These are phyloP conservation scores for Callionymus lyra DNA, from an alignment of 2,113 vertebrate genomes.

Conservation along the genomic window DNA sequence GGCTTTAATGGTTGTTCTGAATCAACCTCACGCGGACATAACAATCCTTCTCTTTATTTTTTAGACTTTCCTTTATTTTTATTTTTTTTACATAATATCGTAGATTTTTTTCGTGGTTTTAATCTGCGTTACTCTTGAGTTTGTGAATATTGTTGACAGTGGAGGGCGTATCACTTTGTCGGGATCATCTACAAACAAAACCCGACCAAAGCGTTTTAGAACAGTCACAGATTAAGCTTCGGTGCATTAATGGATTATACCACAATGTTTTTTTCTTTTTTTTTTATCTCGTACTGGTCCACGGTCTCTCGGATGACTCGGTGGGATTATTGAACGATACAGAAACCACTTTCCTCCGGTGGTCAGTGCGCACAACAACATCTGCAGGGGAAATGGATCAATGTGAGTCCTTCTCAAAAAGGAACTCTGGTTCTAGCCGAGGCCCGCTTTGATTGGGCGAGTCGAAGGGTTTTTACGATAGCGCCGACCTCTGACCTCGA, in stretches of 20 bases:
- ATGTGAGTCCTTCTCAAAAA: no score
- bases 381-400: no score
- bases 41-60: slow-evolving; percentile 10
- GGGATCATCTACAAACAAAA: slow-evolving; percentile 29
- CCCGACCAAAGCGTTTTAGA: slow-evolving; percentile 45
- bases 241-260: slow-evolving; percentile 66
- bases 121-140: slow-evolving; percentile 16
- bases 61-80: slow-evolving; percentile 5
- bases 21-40: slow-evolving; percentile 3
- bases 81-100: neutral
- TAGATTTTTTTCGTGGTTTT: neutral
- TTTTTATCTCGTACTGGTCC: slow-evolving; percentile 35
- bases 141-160: slow-evolving; percentile 16
- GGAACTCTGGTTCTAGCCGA: no score
- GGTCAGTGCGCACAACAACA: no score
- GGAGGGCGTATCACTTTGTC: slow-evolving; percentile 11
- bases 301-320: slow-evolving; percentile 27
- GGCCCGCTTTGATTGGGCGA: no score
- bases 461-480: no score
- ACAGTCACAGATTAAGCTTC: slow-evolving; percentile 57
- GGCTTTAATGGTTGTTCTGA: slow-evolving; percentile 49
- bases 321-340: slow-evolving; percentile 48
- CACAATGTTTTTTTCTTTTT: slow-evolving; percentile 31
- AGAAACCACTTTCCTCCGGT: slow-evolving; percentile 17
- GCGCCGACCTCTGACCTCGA: no score